Percentiles rank a stretch among this genome's conserved stretches.
Conservation (phyloP, 2,797 vertebrate species). For the Xiphorhynchus erythropygius region DNA sequence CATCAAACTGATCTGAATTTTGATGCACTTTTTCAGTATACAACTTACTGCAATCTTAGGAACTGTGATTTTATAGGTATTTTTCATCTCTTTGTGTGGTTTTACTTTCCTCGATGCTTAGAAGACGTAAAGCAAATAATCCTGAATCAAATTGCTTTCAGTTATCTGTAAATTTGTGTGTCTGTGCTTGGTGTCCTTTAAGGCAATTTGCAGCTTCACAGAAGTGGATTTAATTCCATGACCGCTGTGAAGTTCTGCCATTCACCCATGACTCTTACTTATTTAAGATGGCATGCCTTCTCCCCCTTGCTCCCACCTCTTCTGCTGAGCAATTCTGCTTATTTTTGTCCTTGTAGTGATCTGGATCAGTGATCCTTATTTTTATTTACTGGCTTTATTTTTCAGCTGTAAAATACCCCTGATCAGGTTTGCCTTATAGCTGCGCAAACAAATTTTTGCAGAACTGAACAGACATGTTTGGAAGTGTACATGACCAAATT, state of each 20-base stretch:
- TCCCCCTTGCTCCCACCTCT: not conserved
- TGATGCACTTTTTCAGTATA: not conserved
- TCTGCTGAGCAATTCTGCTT: not conserved
- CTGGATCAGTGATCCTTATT: not conserved
- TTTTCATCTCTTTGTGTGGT: not conserved
- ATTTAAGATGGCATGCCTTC: not conserved
- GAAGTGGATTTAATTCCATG: rapidly evolving
- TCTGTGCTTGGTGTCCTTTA: not conserved
- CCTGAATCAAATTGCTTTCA: not conserved
- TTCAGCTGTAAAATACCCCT: not conserved
- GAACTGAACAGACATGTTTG: not conserved
- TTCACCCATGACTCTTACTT: not conserved
- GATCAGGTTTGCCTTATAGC: not conserved
- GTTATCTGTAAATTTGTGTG: not conserved
- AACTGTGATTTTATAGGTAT: not conserved
- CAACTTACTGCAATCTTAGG: not conserved
- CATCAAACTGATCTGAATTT: not conserved
- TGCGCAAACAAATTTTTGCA: not conserved
- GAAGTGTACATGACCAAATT: not conserved
- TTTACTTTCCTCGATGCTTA: not conserved
- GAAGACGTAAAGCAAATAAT: not conserved
- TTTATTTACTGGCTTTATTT: not conserved
- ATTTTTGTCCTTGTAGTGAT: not conserved
- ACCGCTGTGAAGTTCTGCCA: not conserved
- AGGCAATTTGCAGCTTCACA: not conserved